Percentiles rank a stretch among this genome's conserved stretches.
Conservation (phyloP, 64 coral and sea anemone genomes). For the Porites lutea region DNA sequence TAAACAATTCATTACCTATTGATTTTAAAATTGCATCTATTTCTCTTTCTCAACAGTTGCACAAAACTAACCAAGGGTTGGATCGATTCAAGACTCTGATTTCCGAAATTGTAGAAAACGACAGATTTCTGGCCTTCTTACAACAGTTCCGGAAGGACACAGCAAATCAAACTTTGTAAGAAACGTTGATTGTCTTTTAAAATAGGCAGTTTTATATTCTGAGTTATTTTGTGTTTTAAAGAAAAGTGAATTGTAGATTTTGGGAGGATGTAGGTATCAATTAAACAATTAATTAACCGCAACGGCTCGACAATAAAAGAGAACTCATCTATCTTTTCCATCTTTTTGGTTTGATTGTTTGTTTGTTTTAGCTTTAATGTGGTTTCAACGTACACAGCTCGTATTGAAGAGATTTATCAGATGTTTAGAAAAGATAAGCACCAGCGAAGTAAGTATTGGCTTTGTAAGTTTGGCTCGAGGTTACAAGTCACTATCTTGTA, state of each 20-base stretch:
- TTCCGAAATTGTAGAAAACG: slow-evolving; percentile 1
- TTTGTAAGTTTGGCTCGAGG: neutral
- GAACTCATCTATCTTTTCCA: neutral
- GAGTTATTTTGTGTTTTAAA: no score
- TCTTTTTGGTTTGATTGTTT: neutral
- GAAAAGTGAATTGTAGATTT: no score
- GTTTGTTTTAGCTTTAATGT: slow-evolving; percentile 59
- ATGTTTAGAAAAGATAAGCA: slow-evolving; percentile 79
- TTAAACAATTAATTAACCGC: no score
- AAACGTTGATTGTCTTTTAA: no score
- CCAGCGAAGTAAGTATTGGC: slow-evolving; percentile 64
- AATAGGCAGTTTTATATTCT: no score
- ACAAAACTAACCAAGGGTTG: neutral
- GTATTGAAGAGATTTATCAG: slow-evolving; percentile 72
- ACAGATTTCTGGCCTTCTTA: slow-evolving; percentile 31
- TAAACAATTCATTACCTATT: no score
- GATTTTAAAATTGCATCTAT: neutral
- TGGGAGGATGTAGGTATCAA: no score
- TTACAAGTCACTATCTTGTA: no score
- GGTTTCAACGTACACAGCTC: slow-evolving; percentile 47
- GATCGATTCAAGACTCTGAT: slow-evolving; percentile 12
- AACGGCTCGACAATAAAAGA: no score
- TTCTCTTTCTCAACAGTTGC: slow-evolving; percentile 4
- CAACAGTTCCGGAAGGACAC: slow-evolving; percentile 10
- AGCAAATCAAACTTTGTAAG: slow-evolving; percentile 8